Evolutionary conservation across 2,113 vertebrate species (phyloP), one percentile per base, ranked within the genome.

Genomic region (Paradoxurus hermaphroditus): DNA sequence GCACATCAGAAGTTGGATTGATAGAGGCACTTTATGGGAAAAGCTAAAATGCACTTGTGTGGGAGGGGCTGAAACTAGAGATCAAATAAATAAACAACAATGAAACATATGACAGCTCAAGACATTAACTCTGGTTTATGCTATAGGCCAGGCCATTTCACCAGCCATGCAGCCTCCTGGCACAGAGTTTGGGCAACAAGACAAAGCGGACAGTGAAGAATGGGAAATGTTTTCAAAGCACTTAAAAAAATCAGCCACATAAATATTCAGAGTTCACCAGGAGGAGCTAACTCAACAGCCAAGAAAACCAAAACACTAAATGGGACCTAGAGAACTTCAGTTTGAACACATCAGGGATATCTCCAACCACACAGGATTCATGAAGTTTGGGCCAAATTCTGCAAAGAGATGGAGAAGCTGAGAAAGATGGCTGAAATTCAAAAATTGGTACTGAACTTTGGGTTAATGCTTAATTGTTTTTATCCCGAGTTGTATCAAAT

Each of bases 21-120:
- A 9, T 3, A 29, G 70, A 36, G 41, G 46, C 0, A 0, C 27
- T 41, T 59, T 41, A 2, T n/a, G 31, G 13, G 6, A 1, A 44
- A 41, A 25, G 7, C 34, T 53, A 46, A 93, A 39, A 79, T 82
- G 2, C 11, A 36, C n/a, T 53, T 53, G 36, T 79, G 16, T 51
- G 46, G 14, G 10, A 87, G 23, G 12, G 39, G 46, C 29, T 73
- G 19, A 87, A 87, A 82, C 19, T 29, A 51, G 46, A 41, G 21
- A 39, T 2, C 0, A 62, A 89, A 81, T 15, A 41, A 65, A 53
- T 14, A 59, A 56, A 36, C 7, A 89, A 89, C 2, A 92, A 72
- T 14, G 41, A 86, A 81, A 68, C 41, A 15, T 29, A 44, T 49
- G 39, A 82, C 27, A 41, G 27, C 21, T 82, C 59, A 44, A 77